Evolutionary conservation across 2,113 vertebrate genomes (phyloP), one percentile per base, ranked within the genome.

Genomic region (Scomber colias): DNA sequence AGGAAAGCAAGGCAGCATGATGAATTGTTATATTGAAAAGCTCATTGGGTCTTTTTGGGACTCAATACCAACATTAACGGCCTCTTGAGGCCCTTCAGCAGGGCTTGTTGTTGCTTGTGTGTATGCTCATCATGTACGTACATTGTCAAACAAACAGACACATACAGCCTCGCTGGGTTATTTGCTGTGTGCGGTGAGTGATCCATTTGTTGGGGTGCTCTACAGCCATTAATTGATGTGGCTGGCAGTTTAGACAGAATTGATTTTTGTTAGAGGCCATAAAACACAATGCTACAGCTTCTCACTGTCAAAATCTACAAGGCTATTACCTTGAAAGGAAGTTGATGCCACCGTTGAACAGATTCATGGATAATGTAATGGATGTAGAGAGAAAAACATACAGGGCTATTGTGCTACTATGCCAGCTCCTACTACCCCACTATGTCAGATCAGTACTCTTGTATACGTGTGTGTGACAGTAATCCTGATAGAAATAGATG

Each of bases 191-290:
- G 50, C 51, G 56, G 17, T 62, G 50, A 84, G 16, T 84, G 77
- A 81, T 86, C 63, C 59, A 61, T 75, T 64, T 61, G 60, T 48
- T 80, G 71, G 51, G 48, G 64, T 77, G 56, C 65, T 77, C 35
- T 59, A 57, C 63, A 59, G 66, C 50, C 65, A 60, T 87, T 79
- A 70, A 90, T 56, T 77, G 88, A 88, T 79, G 72, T 79, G 50
- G 71, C 61, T 78, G 81, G 69, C 77, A 51, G 49, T 81, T 86
- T 80, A 67, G 81, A 72, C 62, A 76, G 50, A 79, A 92, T 91
- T 82, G 83, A 86, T 92, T 84, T 73, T 51, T 70, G 53, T 49
- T 81, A 55, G 71, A 85, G 72, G 56, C 54, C 81, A 75, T 92
- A 89, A 89, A 91, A 69, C 79, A 85, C 76, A 72, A 68, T 65